Evolutionary conservation across 2,888 invertebrate species (phyloP), one percentile per base, ranked within the genome.

Genomic region (Drosophila fungiperda): DNA sequence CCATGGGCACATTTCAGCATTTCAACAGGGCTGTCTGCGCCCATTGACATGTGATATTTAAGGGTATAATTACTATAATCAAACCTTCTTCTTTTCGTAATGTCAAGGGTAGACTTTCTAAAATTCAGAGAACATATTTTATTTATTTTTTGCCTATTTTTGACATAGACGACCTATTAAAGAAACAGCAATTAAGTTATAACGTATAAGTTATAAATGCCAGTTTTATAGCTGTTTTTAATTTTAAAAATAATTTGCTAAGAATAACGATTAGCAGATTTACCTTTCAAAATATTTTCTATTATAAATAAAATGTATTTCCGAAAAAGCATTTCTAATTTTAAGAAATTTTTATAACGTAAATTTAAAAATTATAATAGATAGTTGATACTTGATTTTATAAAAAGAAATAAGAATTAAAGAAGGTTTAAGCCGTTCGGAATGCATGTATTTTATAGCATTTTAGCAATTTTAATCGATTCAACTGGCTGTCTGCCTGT

Each of bases 41-140:
- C 59, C 62, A 70, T 64, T 83, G 91, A 80, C 89, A 85, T 71
- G 72, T 89, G 84, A 80, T 89, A 88, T 90, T 87, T 87, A 77
- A 1, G 71, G 68, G 33, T 68, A 82, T 90, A 90, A 90, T 90
- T 89, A 87, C 66, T 38, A 61, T 42, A 82, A 80, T 79, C 80
- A 60, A 65, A 69, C 66, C 53, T 2, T 45, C 7, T 45, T 45
- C 1, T 12, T 20, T 12, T 20, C 12, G 1, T 38, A 17, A 38
- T 38, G 8, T 8, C 17, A 17, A 8, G 8, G 17, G 8, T 38
- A 20, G 1, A 20, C 12, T 42, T 20, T 12, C 12, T 3, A 20
- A 42, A 20, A 20, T 42, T 5, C 3, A 12, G 11, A 6, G 6
- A 7, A 45, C 7, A 20, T 15, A 20, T 15, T 3, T 15, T 23